phyloP scores from a whole-genome alignment of 1,140 invertebrate species.

The Drosophila leontia region DNA sequence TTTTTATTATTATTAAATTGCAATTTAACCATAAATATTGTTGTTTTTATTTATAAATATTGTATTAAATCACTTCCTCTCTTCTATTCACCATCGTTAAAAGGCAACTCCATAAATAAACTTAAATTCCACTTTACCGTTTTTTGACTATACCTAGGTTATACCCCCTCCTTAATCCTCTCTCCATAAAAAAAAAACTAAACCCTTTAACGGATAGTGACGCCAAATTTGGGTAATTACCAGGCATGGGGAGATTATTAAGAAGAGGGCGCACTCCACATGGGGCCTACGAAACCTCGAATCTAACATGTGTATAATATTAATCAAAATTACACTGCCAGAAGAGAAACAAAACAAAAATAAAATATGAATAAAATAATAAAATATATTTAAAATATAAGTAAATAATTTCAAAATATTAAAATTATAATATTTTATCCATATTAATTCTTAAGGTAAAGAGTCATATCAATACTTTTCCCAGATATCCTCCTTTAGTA shows the following conservation, averaged over 20 bases:
- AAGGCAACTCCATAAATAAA: slow-evolving; percentile 60
- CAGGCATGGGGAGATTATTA: slow-evolving; percentile 42
- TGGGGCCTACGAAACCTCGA: slow-evolving; percentile 40
- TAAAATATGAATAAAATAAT: not conserved
- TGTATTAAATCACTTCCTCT: not conserved
- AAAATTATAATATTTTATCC: not conserved
- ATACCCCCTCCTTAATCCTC: slow-evolving; percentile 1
- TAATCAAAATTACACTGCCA: slow-evolving; percentile 74
- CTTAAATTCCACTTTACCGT: slow-evolving; percentile 64
- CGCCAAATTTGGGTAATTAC: slow-evolving; percentile 82
- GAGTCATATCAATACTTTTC: not conserved
- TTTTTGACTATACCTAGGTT: slow-evolving; percentile 31
- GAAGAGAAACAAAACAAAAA: not conserved
- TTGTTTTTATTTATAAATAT: not conserved
- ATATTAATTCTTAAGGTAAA: too few relatives aligned
- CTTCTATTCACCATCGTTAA: slow-evolving; percentile 4
- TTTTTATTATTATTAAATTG: not conserved
- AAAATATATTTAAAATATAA: not conserved
- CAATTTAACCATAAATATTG: not conserved
- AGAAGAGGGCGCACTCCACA: slow-evolving; percentile 54
- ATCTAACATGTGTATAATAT: slow-evolving; percentile 74
- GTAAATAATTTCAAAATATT: not conserved
- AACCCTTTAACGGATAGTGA: slow-evolving; percentile 76
- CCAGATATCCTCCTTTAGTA: not conserved
- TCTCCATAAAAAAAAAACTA: slow-evolving; percentile 7